A percentile compares a stretch with the other conserved stretches of the same genome.
phyloP scores from a whole-genome alignment of 2,797 vertebrate genomes.

The Pipistrellus kuhlii region DNA sequence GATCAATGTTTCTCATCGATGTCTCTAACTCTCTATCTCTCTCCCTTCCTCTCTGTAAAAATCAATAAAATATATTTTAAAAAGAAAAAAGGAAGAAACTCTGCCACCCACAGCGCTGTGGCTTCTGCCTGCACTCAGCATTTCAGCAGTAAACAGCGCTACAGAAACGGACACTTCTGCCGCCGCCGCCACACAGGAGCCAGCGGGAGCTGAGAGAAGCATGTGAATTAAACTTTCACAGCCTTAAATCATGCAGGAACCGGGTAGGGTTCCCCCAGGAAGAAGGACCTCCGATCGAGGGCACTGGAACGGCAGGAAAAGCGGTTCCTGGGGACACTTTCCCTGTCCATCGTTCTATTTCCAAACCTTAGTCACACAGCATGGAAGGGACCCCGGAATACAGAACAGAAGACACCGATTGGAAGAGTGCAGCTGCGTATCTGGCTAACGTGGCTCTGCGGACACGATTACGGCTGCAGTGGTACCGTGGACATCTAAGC shows the following conservation, averaged over 20 bases:
- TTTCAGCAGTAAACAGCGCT: conserved; percentile 56
- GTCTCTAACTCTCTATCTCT: no score
- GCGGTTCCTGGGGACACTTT: not conserved
- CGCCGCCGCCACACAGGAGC: conserved; percentile 9
- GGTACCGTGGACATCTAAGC: not conserved
- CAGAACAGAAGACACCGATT: not conserved
- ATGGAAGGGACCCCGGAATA: conserved; percentile 29
- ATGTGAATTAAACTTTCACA: conserved; percentile 74
- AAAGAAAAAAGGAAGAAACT: no score
- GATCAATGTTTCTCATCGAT: no score
- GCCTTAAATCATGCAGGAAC: conserved; percentile 77
- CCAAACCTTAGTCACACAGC: not conserved
- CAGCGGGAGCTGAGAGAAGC: conserved; percentile 68
- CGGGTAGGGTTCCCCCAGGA: conserved; percentile 65
- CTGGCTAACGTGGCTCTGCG: not conserved
- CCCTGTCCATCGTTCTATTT: not conserved
- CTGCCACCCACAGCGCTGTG: not conserved
- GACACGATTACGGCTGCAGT: not conserved
- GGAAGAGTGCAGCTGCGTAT: not conserved
- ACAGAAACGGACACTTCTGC: conserved; percentile 57
- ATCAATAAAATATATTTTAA: no score
- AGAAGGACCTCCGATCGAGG: conserved; percentile 21
- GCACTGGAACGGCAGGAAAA: not conserved
- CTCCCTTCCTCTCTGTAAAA: no score
- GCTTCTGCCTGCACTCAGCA: conserved; percentile 35